A percentile compares a stretch with the other conserved stretches of the same genome.
These are phyloP conservation scores for Zaprionus lachaisei DNA, from an alignment of 1,140 invertebrate species.

Conservation along the genomic window DNA sequence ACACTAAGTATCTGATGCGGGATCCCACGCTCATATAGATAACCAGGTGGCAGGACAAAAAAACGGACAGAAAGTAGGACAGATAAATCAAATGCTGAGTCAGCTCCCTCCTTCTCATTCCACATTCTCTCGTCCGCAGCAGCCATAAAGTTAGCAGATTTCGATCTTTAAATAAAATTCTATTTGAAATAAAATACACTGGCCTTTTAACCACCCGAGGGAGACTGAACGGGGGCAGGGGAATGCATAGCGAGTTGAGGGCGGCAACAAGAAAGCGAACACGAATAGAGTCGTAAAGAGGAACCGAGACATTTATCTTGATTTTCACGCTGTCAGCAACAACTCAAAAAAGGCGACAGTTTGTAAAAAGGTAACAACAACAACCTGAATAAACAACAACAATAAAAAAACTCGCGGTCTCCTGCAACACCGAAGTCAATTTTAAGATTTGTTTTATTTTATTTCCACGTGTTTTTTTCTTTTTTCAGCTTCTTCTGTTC, in stretches of 20 bases:
- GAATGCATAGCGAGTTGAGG: background rate
- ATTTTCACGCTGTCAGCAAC: constrained; percentile 80
- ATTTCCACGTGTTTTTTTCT: constrained; percentile 12
- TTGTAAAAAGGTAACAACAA: constrained; percentile 63
- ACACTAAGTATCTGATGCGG: background rate
- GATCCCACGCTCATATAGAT: background rate
- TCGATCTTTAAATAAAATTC: constrained; percentile 59
- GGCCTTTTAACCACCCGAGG: constrained; percentile 51
- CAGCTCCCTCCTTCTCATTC: background rate
- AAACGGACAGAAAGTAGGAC: background rate
- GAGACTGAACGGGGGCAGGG: background rate
- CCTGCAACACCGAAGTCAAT: constrained; percentile 67
- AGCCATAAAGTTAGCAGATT: constrained; percentile 27
- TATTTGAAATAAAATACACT: constrained; percentile 71
- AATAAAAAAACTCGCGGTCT: constrained; percentile 44
- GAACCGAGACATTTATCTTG: constrained; percentile 76
- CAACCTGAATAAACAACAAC: constrained; percentile 18
- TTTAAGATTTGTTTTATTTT: constrained; percentile 72
- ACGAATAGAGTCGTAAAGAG: constrained; percentile 40
- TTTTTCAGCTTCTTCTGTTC: background rate
- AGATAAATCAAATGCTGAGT: constrained; percentile 14
- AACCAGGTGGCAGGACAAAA: background rate
- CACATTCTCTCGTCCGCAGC: background rate
- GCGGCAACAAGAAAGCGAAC: constrained; percentile 6
- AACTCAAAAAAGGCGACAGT: constrained; percentile 82